Evolutionary conservation across 2,888 invertebrate genomes (phyloP), one percentile per base, ranked within the genome.

Genomic region (Idaea dimidiata): DNA sequence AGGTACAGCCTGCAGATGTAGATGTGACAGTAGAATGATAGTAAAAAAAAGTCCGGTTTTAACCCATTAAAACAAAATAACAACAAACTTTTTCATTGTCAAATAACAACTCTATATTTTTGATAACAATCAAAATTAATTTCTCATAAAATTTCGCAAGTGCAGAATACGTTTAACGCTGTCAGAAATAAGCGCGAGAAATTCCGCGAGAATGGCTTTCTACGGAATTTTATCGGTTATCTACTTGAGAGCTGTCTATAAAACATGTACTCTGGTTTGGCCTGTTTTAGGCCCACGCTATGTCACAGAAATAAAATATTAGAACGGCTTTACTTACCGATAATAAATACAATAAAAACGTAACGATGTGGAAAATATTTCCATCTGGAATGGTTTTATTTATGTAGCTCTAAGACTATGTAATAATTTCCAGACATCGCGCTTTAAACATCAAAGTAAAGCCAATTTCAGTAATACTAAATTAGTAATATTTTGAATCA

Each of bases 271-370:
- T 66, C 60, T 67, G 66, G 67, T 60, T 63, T 54, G 61, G 65
- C 64, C 69, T 64, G 67, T 63, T 66, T 59, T 56, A 58, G 59
- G 31, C 71, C 71, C 69, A 71, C 71, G 69, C 71, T 16, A 62
- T 63, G 66, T 64, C 65, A 43, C 57, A 56, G 56, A 62, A 64
- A 63, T 59, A 64, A 68, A 64, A 64, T 69, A 67, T 62, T 65
- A 56, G 66, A 67, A 70, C 62, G 64, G 60, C 58, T 18, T 24
- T 53, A 54, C 54, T 60, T 61, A 59, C 58, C 60, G 61, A 68
- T 66, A 66, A 60, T 60, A 43, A 43, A 43, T 43, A 43, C 43
- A 43, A 43, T 43, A 43, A 43, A 43, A 43, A 43, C 43, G 43
- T 43, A 43, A 43, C 43, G 43, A 43, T 43, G 43, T 43, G 43